Evolutionary conservation across 2,888 invertebrate species (phyloP).

Genomic region (Diarsia dahlii): DNA sequence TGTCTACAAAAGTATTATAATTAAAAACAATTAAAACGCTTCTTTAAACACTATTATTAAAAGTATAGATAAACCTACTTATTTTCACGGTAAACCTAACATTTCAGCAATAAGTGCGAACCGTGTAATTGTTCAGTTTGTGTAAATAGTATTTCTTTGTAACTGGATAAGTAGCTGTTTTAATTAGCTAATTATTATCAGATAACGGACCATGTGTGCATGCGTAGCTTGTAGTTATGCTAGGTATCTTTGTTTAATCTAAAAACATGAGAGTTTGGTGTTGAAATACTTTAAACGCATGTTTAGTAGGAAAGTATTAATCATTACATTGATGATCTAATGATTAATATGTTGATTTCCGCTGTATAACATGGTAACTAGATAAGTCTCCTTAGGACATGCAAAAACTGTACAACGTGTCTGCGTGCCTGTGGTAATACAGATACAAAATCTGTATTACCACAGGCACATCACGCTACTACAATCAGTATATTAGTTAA

Average conservation of each 20-base stretch:
- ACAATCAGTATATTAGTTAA: no score
- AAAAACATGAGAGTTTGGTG: not conserved
- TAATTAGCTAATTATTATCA: constrained; percentile 55
- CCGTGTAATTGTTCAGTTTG: constrained; percentile 45
- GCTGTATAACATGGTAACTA: not conserved
- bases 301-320: not conserved
- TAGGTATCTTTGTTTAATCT: constrained; percentile 37
- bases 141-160: constrained; percentile 50
- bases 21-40: not conserved
- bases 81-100: constrained; percentile 19
- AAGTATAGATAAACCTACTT: constrained; percentile 13
- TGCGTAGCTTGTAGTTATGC: constrained; percentile 24
- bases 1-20: not conserved
- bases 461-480: no score
- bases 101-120: constrained; percentile 28
- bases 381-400: not conserved
- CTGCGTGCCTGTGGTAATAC: no score
- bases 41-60: constrained; percentile 16
- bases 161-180: constrained; percentile 42
- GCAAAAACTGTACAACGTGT: no score
- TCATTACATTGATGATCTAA: no score
- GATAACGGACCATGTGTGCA: constrained; percentile 37
- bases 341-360: no score
- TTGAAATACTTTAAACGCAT: constrained; percentile 5
- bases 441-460: no score